Evolutionary conservation across 1,140 invertebrate species (phyloP), one percentile per base, ranked within the genome.

Genomic region (Drosophila athabasca): DNA sequence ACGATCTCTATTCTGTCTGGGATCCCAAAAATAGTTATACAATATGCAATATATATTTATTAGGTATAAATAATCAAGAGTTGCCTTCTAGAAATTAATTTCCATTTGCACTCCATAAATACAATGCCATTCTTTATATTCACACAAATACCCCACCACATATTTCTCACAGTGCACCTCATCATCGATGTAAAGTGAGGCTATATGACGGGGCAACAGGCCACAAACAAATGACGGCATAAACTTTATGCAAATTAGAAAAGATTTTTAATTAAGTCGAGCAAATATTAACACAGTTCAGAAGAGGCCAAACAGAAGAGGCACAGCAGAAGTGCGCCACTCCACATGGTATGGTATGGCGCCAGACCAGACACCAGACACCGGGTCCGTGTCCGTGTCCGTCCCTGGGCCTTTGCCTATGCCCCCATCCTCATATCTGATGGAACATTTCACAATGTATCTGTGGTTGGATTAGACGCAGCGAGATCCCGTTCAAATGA

Each of bases 241-340:
- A 75, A 83, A 69, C 61, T 88, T 89, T 83, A 88, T 88, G 83
- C 83, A 88, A 88, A 88, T 88, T 88, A 79, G 65, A 88, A 89
- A 79, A 84, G 82, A 83, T 88, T 88, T 89, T 88, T 88, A 88
- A 88, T 88, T 88, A 88, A 88, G 67, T 83, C 53, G 64, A 50
- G 79, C 60, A 83, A 88, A 88, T 88, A 89, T 83, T 88, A 88
- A 73, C 84, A 83, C 62, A 79, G 60, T 51, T 76, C 51, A 70
- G 45, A 45, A 70, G 54, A 26, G 65, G 67, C 57, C 59, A 60
- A 55, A 19, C 79, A 39, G 35, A 54, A 46, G 60, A 49, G 50
- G 22, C 39, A 24, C 44, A 48, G 39, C 19, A 17, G 17, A 45
- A 22, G 22, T 31, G 17, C 17, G 26, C 7, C 43, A 55, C 17